Evolutionary conservation across 2,888 invertebrate species (phyloP).

Genomic region (Luffia ferchaultella): DNA sequence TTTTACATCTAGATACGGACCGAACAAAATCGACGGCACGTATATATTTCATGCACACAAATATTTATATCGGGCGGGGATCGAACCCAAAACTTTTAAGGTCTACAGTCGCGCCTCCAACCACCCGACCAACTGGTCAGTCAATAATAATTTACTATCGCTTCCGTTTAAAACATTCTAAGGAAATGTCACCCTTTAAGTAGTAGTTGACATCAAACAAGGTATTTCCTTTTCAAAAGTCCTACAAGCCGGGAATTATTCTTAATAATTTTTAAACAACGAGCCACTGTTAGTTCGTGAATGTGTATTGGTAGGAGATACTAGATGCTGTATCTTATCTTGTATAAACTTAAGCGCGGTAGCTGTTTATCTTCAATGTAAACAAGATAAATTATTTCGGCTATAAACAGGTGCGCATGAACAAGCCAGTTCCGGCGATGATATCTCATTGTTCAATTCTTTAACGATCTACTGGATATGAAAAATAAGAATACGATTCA

Average conservation of each 20-base stretch:
- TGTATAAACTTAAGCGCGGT: slow-evolving; percentile 58
- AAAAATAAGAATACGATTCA: not conserved
- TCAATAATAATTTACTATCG: no score
- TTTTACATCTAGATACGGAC: no score
- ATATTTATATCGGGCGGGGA: no score
- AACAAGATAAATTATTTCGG: slow-evolving; percentile 64
- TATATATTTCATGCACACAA: no score
- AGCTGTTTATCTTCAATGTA: slow-evolving; percentile 63
- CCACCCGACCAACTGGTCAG: no score
- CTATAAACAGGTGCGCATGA: slow-evolving; percentile 28
- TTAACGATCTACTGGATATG: not conserved
- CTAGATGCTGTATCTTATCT: slow-evolving; percentile 49
- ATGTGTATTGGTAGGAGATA: slow-evolving; percentile 4
- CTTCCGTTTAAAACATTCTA: slow-evolving; percentile 7
- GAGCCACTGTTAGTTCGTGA: slow-evolving; percentile 2
- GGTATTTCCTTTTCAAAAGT: slow-evolving; percentile 31
- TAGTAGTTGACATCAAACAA: slow-evolving; percentile 17
- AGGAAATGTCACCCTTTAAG: slow-evolving; percentile 11
- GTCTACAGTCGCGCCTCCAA: no score
- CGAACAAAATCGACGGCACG: no score
- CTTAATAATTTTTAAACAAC: slow-evolving; percentile 5
- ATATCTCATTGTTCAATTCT: not conserved
- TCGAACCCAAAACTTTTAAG: no score
- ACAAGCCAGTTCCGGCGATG: not conserved
- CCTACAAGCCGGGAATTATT: slow-evolving; percentile 4